phyloP scores from a whole-genome alignment of 2,113 vertebrate genomes.

The Cercopithecus mona region DNA sequence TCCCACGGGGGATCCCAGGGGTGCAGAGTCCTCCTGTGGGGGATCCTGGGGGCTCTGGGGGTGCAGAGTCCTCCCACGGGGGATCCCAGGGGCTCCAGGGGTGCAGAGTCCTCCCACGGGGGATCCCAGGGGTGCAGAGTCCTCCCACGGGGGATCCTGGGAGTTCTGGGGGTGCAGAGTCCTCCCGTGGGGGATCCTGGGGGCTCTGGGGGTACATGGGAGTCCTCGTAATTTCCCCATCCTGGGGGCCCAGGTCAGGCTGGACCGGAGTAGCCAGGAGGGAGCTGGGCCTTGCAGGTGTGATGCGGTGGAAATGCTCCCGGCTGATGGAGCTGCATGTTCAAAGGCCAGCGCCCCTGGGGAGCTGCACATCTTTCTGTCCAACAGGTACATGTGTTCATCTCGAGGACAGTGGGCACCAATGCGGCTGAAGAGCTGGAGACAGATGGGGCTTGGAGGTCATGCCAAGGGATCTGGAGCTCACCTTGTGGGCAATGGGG shows the following conservation, averaged over 20 bases:
- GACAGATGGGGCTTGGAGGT: background rate
- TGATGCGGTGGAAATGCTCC: fast-evolving
- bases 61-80: background rate
- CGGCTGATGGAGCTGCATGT: background rate
- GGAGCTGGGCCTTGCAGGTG: fast-evolving
- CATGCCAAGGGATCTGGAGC: background rate
- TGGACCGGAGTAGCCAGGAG: fast-evolving
- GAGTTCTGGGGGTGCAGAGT: background rate
- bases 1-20: background rate
- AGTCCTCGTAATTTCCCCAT: fast-evolving
- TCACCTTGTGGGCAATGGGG: fast-evolving
- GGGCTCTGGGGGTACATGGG: fast-evolving
- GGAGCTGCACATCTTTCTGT: background rate
- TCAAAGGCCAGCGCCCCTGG: too few species aligned
- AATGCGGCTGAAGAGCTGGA: background rate
- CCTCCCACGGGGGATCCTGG: background rate
- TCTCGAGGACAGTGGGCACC: background rate
- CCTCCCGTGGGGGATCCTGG: background rate
- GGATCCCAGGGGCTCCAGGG: fast-evolving
- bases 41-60: fast-evolving
- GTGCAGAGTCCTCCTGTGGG: background rate
- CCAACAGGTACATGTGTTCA: background rate
- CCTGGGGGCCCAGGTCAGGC: background rate
- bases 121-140: background rate
- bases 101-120: background rate